Percentiles rank a stretch among this genome's conserved stretches.
phyloP scores from a whole-genome alignment of 1,140 invertebrate genomes.

The Drosophila pseudoobscura region DNA sequence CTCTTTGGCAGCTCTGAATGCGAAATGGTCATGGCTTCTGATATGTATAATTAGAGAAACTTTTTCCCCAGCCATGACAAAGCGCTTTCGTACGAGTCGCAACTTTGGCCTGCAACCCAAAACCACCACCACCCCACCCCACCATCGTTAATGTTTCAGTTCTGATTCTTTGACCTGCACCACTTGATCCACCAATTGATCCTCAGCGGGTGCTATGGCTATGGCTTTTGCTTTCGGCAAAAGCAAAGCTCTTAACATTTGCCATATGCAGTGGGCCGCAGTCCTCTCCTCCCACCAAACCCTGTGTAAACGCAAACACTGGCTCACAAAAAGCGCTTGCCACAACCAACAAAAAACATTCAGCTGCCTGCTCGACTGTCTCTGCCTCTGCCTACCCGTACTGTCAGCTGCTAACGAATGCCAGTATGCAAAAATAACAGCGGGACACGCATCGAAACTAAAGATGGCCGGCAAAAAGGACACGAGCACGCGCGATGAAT shows the following conservation, averaged over 20 bases:
- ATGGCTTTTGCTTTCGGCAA: neutral
- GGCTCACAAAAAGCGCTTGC: constrained; percentile 12
- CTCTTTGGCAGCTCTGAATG: constrained; percentile 36
- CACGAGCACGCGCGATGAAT: too few relatives aligned
- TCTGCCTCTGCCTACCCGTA: neutral
- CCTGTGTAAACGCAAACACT: constrained; percentile 1
- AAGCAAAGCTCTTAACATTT: constrained; percentile 12
- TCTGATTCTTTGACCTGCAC: too few relatives aligned
- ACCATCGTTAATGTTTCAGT: too few relatives aligned
- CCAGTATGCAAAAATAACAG: constrained; percentile 43
- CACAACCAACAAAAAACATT: constrained; percentile 13
- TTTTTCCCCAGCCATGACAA: constrained; percentile 21
- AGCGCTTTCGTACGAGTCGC: constrained; percentile 11
- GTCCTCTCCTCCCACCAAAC: neutral
- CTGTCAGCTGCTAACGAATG: constrained; percentile 55
- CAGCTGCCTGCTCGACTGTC: neutral
- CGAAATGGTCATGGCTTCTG: constrained; percentile 38
- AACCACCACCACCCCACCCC: too few relatives aligned
- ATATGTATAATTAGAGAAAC: constrained; percentile 49
- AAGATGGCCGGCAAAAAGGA: too few relatives aligned
- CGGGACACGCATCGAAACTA: constrained; percentile 25
- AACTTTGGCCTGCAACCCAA: too few relatives aligned
- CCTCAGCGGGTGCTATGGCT: neutral
- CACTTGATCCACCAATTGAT: too few relatives aligned
- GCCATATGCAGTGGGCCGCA: constrained; percentile 17